Percentiles rank a stretch among this genome's conserved stretches.
Evolutionary conservation across 2,113 vertebrate species (phyloP).

Genomic region (Athene cunicularia): DNA sequence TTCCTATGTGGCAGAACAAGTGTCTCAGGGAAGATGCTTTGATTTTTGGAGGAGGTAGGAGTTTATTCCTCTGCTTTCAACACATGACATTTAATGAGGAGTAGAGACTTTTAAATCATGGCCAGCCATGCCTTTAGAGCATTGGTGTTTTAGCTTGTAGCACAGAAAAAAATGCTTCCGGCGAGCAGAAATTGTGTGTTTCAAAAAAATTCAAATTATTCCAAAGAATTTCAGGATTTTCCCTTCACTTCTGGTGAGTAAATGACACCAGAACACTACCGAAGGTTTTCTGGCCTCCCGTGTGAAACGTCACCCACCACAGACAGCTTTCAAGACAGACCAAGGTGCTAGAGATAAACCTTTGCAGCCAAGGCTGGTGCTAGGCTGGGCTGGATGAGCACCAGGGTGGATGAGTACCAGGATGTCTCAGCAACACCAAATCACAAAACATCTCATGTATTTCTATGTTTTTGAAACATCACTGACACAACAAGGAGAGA

Average conservation of each 20-base stretch:
- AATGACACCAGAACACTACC: neutral
- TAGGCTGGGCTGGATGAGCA: neutral
- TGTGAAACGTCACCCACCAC: neutral
- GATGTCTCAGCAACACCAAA: neutral
- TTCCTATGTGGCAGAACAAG: neutral
- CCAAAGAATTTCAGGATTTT: neutral
- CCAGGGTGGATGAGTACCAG: neutral
- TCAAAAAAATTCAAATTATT: neutral
- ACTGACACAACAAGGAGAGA: neutral
- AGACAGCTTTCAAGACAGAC: neutral
- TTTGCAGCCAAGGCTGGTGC: neutral
- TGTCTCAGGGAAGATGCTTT: neutral
- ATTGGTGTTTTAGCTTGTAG: neutral
- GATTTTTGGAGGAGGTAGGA: neutral
- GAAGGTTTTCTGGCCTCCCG: neutral
- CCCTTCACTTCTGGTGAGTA: neutral
- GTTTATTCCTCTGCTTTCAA: neutral
- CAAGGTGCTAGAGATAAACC: neutral
- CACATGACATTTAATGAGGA: neutral
- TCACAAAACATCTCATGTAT: neutral
- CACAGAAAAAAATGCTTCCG: neutral
- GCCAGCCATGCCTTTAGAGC: neutral
- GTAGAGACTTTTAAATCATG: neutral
- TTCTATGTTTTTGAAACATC: neutral
- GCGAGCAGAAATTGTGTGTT: neutral